Conservation (phyloP, 2,888 invertebrate species). For the Heliconius charithonia region DNA sequence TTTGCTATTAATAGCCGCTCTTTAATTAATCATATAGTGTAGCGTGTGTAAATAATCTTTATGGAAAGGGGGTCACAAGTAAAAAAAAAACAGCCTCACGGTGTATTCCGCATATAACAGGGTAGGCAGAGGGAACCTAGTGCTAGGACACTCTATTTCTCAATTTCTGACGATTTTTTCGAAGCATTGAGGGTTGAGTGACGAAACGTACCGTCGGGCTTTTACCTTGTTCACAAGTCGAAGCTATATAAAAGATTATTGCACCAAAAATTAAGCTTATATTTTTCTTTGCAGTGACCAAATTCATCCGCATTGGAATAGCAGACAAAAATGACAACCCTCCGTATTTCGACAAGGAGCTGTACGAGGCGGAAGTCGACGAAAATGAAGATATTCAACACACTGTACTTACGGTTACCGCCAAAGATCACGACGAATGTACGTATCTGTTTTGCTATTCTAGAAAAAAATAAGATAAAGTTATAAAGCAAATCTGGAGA, state of each 20-base stretch:
- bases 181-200: too few relatives aligned
- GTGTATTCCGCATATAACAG: too few relatives aligned
- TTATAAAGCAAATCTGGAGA: too few relatives aligned
- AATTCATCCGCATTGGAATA: conserved; percentile 98
- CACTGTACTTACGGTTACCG: conserved; percentile 98
- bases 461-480: neutral
- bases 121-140: too few relatives aligned
- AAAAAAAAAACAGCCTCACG: neutral
- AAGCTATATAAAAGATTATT: neutral
- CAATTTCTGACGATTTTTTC: too few relatives aligned
- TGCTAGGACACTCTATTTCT: too few relatives aligned
- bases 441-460: conserved; percentile 79
- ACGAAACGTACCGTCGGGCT: too few relatives aligned
- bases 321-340: conserved; percentile 99
- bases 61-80: neutral
- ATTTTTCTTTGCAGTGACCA: conserved; percentile 92
- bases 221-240: neutral
- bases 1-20: neutral
- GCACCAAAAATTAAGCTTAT: neutral
- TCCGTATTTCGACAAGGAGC: conserved; percentile 98
- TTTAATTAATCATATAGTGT: neutral
- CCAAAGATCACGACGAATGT: conserved; percentile 99
- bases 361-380: conserved; percentile 98
- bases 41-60: neutral
- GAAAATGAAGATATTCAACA: conserved; percentile 99